phyloP scores from a whole-genome alignment of 2,888 invertebrate species.

The Eueremaeus valkanovi region DNA sequence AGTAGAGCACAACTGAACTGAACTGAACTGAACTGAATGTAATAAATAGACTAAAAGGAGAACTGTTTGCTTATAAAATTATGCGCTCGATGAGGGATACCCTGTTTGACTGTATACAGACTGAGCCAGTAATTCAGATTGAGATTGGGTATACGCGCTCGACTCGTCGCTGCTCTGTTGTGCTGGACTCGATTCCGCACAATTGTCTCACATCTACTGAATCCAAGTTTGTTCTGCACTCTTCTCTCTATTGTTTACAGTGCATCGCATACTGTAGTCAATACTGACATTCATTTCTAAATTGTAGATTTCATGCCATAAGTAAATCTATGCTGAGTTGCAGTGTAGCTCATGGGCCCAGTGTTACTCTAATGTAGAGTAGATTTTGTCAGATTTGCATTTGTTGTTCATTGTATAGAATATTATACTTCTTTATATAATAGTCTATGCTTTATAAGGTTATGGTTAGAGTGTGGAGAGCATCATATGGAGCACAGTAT shows the following conservation, averaged over 20 bases:
- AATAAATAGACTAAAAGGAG: constrained; percentile 3
- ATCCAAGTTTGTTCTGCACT: too few species aligned
- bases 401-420: constrained; percentile 6
- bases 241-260: not conserved
- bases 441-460: constrained; percentile 18
- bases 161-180: constrained; percentile 6
- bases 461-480: not conserved
- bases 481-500: not conserved
- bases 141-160: not conserved
- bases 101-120: constrained; percentile 19
- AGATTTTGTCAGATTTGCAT: constrained; percentile 6
- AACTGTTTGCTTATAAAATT: constrained; percentile 34
- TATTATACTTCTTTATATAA: too few species aligned
- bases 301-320: constrained; percentile 2
- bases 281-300: constrained; percentile 8
- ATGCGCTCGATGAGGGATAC: not conserved
- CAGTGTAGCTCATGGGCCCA: not conserved
- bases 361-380: not conserved
- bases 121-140: not conserved
- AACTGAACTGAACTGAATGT: not conserved
- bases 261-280: not conserved
- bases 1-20: too few species aligned
- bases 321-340: not conserved
- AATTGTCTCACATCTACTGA: too few species aligned
- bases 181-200: not conserved